Base-by-base conservation (phyloP, 2,113 vertebrate genomes). In the Hirundichthys speculiger region DNA sequence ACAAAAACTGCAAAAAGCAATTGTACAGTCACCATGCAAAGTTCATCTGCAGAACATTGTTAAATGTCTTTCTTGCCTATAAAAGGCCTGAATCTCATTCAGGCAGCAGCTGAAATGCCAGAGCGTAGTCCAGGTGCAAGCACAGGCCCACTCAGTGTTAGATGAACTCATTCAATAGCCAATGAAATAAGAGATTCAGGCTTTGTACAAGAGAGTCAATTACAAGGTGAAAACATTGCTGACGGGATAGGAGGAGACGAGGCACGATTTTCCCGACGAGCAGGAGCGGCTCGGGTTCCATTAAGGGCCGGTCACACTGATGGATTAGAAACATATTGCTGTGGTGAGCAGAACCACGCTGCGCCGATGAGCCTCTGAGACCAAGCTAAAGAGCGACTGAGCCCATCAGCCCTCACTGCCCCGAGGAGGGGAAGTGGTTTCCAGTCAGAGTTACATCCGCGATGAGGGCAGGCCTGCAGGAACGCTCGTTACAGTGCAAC, bases 251-350 rank as follows among this genome's bases (percentile, higher is more conserved):
- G 55, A 48, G 16, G 46, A 45, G 30, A 34, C 11, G 30, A 34
- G 30, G 30, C 30, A 5, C 9, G 30, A 34, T 34, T 34, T 34
- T 65, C 16, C 63, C 52, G 78, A 71, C 72, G 4, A 40, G 60
- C 73, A 76, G 59, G 62, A 65, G 55, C 24, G 63, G 52, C 52
- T 30, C 2, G n/a, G 46, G 58, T 70, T 77, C 50, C 43, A 80
- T 74, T 64, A 80, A 77, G 38, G 54, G 38, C 65, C 42, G 8
- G 63, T 64, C 66, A 75, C 41, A 42, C 43, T 47, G 71, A 84
- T 69, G 74, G 69, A 82, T 83, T 64, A 41, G 51, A 67, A 62
- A 50, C 55, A 73, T 22, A 69, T 54, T 54, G 70, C 47, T 4
- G 19, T 49, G 53, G 27, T 53, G 67, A 45, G 21, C 56, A 43